phyloP scores from a whole-genome alignment of 92 coral and sea anemone genomes.

The Hydrozoanthus gracilis region DNA sequence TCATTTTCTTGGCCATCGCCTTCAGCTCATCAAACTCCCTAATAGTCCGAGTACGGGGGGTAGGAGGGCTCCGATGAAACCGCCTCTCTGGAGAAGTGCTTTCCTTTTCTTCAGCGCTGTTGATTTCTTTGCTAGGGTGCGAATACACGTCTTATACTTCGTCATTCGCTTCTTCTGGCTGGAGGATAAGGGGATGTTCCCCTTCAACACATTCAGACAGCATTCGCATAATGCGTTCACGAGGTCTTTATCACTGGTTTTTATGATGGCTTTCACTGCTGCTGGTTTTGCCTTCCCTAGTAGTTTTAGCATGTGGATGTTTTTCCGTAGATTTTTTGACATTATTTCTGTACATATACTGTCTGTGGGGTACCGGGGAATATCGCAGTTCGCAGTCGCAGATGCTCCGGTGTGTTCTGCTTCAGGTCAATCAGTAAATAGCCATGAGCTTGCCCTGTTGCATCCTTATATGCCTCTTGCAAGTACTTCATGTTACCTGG shows the following conservation, averaged over 20 bases:
- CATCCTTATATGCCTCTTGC: constrained; percentile 57
- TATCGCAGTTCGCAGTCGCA: constrained; percentile 52
- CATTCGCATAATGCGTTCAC: constrained; percentile 33
- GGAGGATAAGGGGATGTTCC: constrained; percentile 1
- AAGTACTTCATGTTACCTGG: constrained; percentile 48
- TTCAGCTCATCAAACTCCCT: constrained; percentile 29
- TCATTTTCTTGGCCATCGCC: background rate
- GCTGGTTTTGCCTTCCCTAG: constrained; percentile 35
- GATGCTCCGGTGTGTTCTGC: constrained; percentile 39
- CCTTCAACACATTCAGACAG: constrained; percentile 26
- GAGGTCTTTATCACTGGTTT: constrained; percentile 27
- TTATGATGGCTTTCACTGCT: constrained; percentile 31
- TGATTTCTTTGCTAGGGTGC: background rate
- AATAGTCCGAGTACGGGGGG: constrained; percentile 26
- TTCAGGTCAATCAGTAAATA: constrained; percentile 57
- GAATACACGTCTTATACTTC: constrained; percentile 3
- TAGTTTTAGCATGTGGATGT: constrained; percentile 39
- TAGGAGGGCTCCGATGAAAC: constrained; percentile 27
- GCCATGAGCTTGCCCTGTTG: constrained; percentile 45
- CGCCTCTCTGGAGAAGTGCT: constrained; percentile 32
- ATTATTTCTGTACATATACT: constrained; percentile 30
- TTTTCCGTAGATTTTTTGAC: constrained; percentile 36
- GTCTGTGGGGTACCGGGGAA: constrained; percentile 12
- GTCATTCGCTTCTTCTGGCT: background rate
- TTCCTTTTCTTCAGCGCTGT: constrained; percentile 25